A percentile compares a stretch with the other conserved stretches of the same genome.
Conservation (phyloP, 2,888 invertebrate genomes). For the Dryobota labecula region DNA sequence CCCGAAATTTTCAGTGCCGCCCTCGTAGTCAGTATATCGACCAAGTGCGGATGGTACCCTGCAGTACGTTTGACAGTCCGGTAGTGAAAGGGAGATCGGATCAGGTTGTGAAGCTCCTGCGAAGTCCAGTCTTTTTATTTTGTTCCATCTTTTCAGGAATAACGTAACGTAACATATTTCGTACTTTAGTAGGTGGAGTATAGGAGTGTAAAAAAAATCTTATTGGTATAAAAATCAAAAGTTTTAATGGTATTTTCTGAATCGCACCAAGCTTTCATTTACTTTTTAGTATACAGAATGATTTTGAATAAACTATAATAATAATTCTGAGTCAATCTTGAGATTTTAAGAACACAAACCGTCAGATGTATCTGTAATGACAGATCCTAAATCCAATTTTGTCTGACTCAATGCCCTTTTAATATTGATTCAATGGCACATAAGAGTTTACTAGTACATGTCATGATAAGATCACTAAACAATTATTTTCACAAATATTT, state of each 20-base stretch:
- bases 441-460: constrained; percentile 72
- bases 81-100: background rate
- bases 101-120: background rate
- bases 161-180: background rate
- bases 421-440: constrained; percentile 84
- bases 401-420: constrained; percentile 86
- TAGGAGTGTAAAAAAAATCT: constrained; percentile 79
- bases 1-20: too few species aligned
- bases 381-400: constrained; percentile 85
- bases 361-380: constrained; percentile 80
- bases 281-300: constrained; percentile 90
- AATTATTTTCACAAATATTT: constrained; percentile 64
- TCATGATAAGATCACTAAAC: constrained; percentile 68
- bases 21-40: too few species aligned
- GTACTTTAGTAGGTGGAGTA: background rate
- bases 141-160: background rate
- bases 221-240: constrained; percentile 91
- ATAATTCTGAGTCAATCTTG: constrained; percentile 83
- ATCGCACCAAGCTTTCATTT: constrained; percentile 91
- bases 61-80: background rate
- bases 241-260: constrained; percentile 91
- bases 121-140: background rate
- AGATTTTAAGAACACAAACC: constrained; percentile 82
- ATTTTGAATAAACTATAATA: constrained; percentile 89
- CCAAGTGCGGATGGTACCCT: background rate